phyloP scores from a whole-genome alignment of 1,140 invertebrate species.

The Drosophila yakuba region DNA sequence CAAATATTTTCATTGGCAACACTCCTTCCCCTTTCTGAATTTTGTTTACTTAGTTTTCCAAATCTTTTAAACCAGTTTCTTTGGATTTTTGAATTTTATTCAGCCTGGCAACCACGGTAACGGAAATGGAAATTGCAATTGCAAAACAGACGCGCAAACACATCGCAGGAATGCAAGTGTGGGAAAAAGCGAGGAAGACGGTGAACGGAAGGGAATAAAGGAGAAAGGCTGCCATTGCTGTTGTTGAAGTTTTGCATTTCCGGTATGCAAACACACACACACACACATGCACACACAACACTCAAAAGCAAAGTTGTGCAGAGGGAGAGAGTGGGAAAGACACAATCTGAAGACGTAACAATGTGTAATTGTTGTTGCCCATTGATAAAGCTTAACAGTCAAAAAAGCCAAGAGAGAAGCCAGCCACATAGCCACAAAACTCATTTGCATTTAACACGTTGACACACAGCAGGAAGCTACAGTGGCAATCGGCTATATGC shows the following conservation, averaged over 20 bases:
- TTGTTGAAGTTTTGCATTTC: slow-evolving; percentile 79
- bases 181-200: slow-evolving; percentile 11
- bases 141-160: slow-evolving; percentile 59
- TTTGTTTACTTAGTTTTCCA: not conserved
- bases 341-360: slow-evolving; percentile 71
- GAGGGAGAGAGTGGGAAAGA: slow-evolving; percentile 4
- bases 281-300: slow-evolving; percentile 1
- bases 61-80: no score
- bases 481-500: slow-evolving; percentile 23
- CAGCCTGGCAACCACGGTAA: slow-evolving; percentile 37
- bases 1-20: not conserved
- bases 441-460: slow-evolving; percentile 77
- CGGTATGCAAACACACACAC: slow-evolving; percentile 68
- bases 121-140: slow-evolving; percentile 78
- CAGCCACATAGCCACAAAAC: slow-evolving; percentile 35
- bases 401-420: slow-evolving; percentile 1
- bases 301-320: not conserved
- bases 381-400: slow-evolving; percentile 76
- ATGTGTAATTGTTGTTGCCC: slow-evolving; percentile 77
- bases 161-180: slow-evolving; percentile 22
- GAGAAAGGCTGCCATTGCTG: slow-evolving; percentile 46
- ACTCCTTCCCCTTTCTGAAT: not conserved
- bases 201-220: not conserved
- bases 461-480: slow-evolving; percentile 30
- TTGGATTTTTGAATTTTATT: not conserved